Conservation (phyloP, 2,888 invertebrate species). For the Agrotis clavis region DNA sequence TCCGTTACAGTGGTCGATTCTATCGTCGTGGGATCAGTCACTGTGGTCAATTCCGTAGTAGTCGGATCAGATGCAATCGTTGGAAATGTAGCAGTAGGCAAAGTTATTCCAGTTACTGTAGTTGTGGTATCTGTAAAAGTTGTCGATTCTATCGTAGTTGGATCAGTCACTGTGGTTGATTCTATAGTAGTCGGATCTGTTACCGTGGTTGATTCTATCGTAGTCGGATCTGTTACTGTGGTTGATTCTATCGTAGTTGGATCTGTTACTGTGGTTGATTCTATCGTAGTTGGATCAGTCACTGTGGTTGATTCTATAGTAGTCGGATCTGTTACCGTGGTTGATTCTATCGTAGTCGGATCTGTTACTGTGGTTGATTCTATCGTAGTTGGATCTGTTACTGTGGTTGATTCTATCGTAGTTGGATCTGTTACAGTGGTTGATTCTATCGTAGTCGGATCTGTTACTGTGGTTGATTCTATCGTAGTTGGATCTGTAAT, state of each 20-base stretch:
- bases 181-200: not conserved
- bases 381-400: conserved; percentile 6
- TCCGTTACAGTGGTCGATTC: conserved; percentile 23
- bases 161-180: not conserved
- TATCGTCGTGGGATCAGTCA: conserved; percentile 3
- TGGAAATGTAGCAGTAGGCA: too few species aligned
- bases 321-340: not conserved
- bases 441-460: conserved; percentile 7
- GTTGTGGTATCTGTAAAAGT: not conserved
- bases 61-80: not conserved
- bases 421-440: not conserved
- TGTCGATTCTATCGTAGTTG: not conserved
- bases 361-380: conserved; percentile 11
- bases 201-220: not conserved
- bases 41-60: not conserved
- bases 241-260: not conserved
- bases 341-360: conserved; percentile 1
- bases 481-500: not conserved
- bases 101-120: not conserved
- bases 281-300: not conserved
- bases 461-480: not conserved
- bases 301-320: conserved; percentile 7
- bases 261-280: not conserved
- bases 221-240: not conserved
- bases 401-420: not conserved